Evolutionary conservation across 2,113 vertebrate species (phyloP).

Genomic region (Symphodus melops): DNA sequence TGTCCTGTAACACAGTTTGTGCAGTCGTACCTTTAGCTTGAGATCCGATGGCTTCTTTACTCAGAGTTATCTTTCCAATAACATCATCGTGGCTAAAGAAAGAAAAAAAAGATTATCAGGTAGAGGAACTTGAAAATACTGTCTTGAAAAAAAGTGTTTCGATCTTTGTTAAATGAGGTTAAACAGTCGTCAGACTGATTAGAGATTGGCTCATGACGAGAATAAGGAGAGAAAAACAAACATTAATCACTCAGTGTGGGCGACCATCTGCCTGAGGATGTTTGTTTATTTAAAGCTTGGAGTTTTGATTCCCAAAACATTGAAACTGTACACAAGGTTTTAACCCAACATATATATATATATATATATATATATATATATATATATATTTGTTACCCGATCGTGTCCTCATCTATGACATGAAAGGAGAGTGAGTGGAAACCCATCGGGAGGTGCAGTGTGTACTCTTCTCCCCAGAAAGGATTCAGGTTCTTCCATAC

Average conservation of each 20-base stretch:
- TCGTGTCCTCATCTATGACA: constrained; percentile 92
- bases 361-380: no score
- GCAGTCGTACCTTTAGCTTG: constrained; percentile 85
- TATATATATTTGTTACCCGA: constrained; percentile 83
- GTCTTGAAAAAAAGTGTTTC: background rate
- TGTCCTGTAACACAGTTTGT: constrained; percentile 14
- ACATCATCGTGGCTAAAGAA: constrained; percentile 88
- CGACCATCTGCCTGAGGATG: constrained; percentile 48
- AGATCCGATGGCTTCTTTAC: constrained; percentile 85
- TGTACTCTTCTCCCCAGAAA: constrained; percentile 95
- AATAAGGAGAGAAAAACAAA: constrained; percentile 27
- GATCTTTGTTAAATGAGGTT: background rate
- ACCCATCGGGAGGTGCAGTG: constrained; percentile 87
- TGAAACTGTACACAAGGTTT: constrained; percentile 27
- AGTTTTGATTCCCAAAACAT: constrained; percentile 41
- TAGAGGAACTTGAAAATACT: background rate
- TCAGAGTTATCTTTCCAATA: constrained; percentile 91
- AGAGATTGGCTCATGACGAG: constrained; percentile 1
- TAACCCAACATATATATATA: no score
- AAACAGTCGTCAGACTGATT: constrained; percentile 5
- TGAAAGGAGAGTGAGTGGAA: constrained; percentile 89
- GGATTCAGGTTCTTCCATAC: constrained; percentile 93
- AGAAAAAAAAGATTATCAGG: constrained; percentile 32
- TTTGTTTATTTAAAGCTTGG: constrained; percentile 68
- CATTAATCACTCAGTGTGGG: constrained; percentile 52